Evolutionary conservation across 2,797 vertebrate genomes (phyloP), one percentile per base, ranked within the genome.

Genomic region (Masticophis lateralis): DNA sequence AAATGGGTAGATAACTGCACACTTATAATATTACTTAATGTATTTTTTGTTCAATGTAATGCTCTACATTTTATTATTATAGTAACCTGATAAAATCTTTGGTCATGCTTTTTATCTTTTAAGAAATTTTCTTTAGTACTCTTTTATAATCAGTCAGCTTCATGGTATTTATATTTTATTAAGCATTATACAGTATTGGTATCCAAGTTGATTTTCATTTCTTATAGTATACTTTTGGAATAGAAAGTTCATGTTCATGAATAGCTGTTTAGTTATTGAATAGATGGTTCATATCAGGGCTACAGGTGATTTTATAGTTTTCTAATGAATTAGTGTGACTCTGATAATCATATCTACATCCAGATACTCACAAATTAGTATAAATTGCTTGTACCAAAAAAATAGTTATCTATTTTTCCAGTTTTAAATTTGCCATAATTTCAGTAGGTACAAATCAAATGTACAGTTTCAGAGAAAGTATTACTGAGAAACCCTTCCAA

Each of bases 11-110:
- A 89, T 95, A 93, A 86, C 89, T 74, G 3, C 22, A 20, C 32
- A 22, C 74, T 1, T 37, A 61, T 74, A 92, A 89, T 5, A 69
- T 61, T 32, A 87, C 47, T 86, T 69, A 89, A 5, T 5, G 86
- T 55, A 87, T 92, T 1, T 0, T 43, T 92, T 95, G 94, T 93
- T 61, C 43, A 92, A 0, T 93, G 22, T 91, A 53, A 92, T 94
- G 92, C 88, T 86, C 88, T 90, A 43, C 10, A 88, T 7, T 11
- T 91, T 59, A 22, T 47, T 83, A 51, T 14, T 66, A 2, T 86
- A 53, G 28, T 87, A 51, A 59, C 14, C 28, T 1, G 14, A 61
- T 90, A 61, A 63, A 92, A 87, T 22, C 37, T 89, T 87, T 86
- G 16, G 22, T 87, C 51, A 91, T 92, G 93, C 51, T 93, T 93